phyloP scores from a whole-genome alignment of 2,113 vertebrate genomes.

The human (Homo sapiens) region GRCh38 chr6:74980001-74980500 shows the following conservation, averaged over 20 bases:
- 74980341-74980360: neutral
- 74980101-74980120: neutral
- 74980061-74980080: conserved; percentile 13
- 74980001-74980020: neutral
- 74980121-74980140: neutral
- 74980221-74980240: neutral
- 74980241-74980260: neutral
- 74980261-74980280: neutral
- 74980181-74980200: neutral
- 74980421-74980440: neutral
- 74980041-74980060: neutral
- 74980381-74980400: neutral
- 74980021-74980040: neutral
- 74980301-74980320: neutral
- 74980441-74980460: neutral
- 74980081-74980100: neutral
- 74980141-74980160: neutral
- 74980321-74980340: neutral
- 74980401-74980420: neutral
- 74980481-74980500: no score
- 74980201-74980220: neutral
- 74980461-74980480: no score
- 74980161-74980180: neutral
- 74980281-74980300: neutral
- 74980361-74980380: neutral